Evolutionary conservation across 2,113 vertebrate genomes (phyloP).

Genomic region (Hippocampus abdominalis): DNA sequence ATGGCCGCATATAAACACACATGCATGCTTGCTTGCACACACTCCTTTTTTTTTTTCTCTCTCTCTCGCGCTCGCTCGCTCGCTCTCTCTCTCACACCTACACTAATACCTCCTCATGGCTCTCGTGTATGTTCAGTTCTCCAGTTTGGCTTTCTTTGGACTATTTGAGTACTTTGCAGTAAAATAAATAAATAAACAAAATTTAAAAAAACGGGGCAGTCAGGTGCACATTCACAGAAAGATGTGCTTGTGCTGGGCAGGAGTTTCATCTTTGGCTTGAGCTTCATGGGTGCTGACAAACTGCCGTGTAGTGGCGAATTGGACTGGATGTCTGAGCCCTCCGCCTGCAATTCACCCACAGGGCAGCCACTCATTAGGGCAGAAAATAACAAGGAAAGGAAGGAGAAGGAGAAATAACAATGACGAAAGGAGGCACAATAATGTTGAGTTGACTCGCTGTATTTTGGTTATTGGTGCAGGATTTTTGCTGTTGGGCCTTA

Average conservation of each 20-base stretch:
- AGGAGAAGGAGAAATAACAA: conserved; percentile 18
- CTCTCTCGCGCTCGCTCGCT: too few relatives aligned
- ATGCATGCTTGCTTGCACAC: conserved; percentile 12
- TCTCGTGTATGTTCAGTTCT: not conserved
- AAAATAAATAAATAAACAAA: not conserved
- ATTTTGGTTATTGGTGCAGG: conserved; percentile 30
- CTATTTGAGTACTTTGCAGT: not conserved
- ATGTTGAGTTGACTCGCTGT: conserved; percentile 39
- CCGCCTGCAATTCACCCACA: conserved; percentile 53
- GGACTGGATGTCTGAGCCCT: conserved; percentile 62
- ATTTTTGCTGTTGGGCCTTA: conserved; percentile 29
- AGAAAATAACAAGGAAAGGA: conserved; percentile 32
- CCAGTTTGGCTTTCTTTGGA: not conserved
- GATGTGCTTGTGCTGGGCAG: conserved; percentile 21
- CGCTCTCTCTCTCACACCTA: not conserved
- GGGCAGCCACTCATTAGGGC: conserved; percentile 61
- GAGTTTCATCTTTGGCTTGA: conserved; percentile 48
- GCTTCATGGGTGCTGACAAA: conserved; percentile 62
- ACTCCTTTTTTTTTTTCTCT: not conserved
- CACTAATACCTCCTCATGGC: conserved; percentile 4
- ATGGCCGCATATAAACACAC: conserved; percentile 8
- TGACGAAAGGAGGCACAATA: conserved; percentile 15
- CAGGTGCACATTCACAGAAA: conserved; percentile 11
- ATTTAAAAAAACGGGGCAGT: conserved; percentile 29
- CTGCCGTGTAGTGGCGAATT: conserved; percentile 53